phyloP scores from a whole-genome alignment of 2,797 vertebrate genomes.

The Notamacropus eugenii region DNA sequence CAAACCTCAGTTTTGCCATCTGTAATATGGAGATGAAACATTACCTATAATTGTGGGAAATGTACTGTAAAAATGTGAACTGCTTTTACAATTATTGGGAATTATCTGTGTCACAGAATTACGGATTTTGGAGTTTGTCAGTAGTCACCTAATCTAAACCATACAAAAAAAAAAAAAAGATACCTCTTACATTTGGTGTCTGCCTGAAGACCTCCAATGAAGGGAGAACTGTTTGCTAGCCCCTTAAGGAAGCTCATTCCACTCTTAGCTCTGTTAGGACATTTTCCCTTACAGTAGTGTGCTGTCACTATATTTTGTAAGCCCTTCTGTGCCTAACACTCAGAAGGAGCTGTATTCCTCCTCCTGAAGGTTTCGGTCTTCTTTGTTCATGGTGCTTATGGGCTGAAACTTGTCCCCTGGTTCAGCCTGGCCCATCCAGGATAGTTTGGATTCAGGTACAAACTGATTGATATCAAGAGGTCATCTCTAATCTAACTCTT shows the following conservation, averaged over 20 bases:
- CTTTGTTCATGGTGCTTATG: neutral
- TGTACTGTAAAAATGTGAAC: neutral
- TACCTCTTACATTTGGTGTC: neutral
- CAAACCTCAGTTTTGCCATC: neutral
- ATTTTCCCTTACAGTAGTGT: neutral
- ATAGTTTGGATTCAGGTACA: neutral
- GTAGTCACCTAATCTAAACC: neutral
- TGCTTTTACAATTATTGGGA: neutral
- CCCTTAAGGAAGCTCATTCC: neutral
- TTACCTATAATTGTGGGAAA: neutral
- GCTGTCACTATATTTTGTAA: neutral
- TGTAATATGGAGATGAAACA: neutral
- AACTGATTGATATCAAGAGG: neutral
- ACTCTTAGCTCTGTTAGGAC: neutral
- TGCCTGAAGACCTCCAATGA: neutral
- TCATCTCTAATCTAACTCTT: neutral
- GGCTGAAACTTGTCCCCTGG: neutral
- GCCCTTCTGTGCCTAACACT: neutral
- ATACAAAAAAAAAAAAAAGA: neutral
- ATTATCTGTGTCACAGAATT: neutral
- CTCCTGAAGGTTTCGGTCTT: neutral
- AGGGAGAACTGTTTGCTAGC: neutral
- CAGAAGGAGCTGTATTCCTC: neutral
- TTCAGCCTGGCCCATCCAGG: neutral
- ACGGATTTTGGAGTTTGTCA: neutral